phyloP scores from a whole-genome alignment of 1,140 invertebrate genomes.

The Megalopta genalis region DNA sequence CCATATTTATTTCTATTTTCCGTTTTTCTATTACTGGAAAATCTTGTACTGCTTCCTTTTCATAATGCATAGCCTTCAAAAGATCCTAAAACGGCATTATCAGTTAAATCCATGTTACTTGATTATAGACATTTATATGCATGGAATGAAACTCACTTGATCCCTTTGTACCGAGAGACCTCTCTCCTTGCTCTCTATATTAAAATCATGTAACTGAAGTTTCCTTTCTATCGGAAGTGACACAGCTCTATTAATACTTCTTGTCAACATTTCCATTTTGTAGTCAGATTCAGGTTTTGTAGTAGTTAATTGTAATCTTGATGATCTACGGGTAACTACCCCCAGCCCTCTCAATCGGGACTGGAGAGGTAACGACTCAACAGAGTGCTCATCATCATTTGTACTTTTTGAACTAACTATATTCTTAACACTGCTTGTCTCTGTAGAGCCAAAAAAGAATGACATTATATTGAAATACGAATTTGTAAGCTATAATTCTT shows the following conservation, averaged over 20 bases:
- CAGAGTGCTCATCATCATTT: conserved; percentile 55
- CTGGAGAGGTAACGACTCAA: conserved; percentile 65
- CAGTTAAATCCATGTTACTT: conserved; percentile 8
- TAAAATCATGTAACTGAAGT: conserved; percentile 60
- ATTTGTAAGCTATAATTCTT: not conserved
- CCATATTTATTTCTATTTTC: conserved; percentile 66
- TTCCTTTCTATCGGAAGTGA: conserved; percentile 74
- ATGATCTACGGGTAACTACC: conserved; percentile 67
- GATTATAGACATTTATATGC: not conserved
- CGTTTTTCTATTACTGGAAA: conserved; percentile 59
- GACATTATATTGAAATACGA: not conserved
- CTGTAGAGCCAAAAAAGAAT: conserved; percentile 26
- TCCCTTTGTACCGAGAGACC: conserved; percentile 74
- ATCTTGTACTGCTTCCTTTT: conserved; percentile 59
- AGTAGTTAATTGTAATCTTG: conserved; percentile 58
- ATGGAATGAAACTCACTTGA: conserved; percentile 29
- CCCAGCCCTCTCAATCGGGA: conserved; percentile 64
- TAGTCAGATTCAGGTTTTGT: conserved; percentile 68
- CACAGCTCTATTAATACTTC: conserved; percentile 70
- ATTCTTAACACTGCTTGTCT: conserved; percentile 16
- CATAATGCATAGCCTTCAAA: conserved; percentile 54
- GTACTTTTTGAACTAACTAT: conserved; percentile 51
- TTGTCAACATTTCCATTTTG: conserved; percentile 54
- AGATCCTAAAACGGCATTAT: conserved; percentile 61
- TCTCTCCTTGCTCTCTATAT: conserved; percentile 66